Evolutionary conservation across 2,113 vertebrate species (phyloP), one percentile per base, ranked within the genome.

Genomic region (Xenotilapia longispinis): DNA sequence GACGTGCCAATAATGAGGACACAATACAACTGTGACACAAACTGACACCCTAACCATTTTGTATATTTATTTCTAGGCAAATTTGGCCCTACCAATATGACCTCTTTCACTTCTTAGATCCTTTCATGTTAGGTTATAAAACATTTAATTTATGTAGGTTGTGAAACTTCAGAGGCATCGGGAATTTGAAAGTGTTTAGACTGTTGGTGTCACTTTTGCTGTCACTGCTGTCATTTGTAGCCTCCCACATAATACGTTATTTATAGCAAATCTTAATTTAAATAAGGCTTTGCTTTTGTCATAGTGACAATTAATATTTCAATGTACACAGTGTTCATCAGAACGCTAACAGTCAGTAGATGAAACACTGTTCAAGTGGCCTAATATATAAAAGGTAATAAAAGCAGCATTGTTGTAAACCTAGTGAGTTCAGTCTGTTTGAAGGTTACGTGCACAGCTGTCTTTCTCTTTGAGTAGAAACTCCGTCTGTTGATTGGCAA

Each of bases 241-340:
- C 83, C 70, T 57, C 89, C 85, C 19, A 82, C 83, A 82, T 83
- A 10, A 70, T 85, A 55, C 73, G 47, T 86, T 89, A 86, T 90
- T 93, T 78, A 83, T 88, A 45, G 60, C 23, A 49, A 47, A 14
- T 68, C 9, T 26, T n/a, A 7, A 89, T 87, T 80, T 51, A 79
- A 88, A 65, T 38, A 49, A 86, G 49, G 6, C 17, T 57, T 53
- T 82, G 36, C 51, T 89, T 82, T 89, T 89, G 55, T 88, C 58
- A 82, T 17, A 42, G 15, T 10, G 53, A 60, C 47, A 21, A 85
- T 91, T 83, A 78, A 88, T 85, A 87, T 89, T 91, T 88, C 31
- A 92, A 23, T 79, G 63, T 86, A 86, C 63, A 73, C 38, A n/a
- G 10, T 31, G 63, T 80, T 84, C 31, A 84, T 84, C 31, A 57